Conservation (phyloP, 2,113 vertebrate species). For the Centrocercus urophasianus region DNA sequence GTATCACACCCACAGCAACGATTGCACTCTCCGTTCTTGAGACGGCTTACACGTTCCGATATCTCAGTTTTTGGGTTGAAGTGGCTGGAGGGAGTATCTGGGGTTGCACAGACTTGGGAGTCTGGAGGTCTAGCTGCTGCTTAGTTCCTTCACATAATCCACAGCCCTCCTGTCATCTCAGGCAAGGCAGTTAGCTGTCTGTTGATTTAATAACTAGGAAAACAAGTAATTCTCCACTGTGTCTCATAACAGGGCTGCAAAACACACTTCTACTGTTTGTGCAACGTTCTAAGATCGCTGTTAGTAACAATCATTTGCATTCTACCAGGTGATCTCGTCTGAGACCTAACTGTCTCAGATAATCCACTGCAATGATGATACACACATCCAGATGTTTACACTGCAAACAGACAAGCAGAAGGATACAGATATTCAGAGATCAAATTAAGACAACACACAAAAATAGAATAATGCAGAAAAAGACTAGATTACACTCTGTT, state of each 20-base stretch:
- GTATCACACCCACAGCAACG: neutral
- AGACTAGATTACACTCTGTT: neutral
- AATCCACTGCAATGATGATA: neutral
- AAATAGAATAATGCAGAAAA: neutral
- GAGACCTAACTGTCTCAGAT: neutral
- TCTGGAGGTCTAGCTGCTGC: neutral
- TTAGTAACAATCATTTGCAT: neutral
- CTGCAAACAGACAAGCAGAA: neutral
- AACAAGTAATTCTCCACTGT: neutral
- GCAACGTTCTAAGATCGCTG: neutral
- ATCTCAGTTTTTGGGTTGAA: neutral
- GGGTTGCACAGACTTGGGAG: neutral
- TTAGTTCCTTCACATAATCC: neutral
- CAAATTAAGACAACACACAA: neutral
- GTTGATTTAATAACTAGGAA: neutral
- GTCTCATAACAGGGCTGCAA: neutral
- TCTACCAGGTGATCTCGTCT: neutral
- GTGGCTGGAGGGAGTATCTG: neutral
- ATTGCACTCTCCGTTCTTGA: rapidly evolving
- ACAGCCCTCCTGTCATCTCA: neutral
- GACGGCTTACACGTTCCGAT: rapidly evolving
- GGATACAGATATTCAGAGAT: neutral
- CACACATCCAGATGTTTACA: neutral
- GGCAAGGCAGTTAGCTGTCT: neutral
- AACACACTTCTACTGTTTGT: neutral